A percentile compares a stretch with the other conserved stretches of the same genome.
These are phyloP conservation scores for Andinoacara biseriatus DNA, from an alignment of 2,113 vertebrate species.

Conservation along the genomic window DNA sequence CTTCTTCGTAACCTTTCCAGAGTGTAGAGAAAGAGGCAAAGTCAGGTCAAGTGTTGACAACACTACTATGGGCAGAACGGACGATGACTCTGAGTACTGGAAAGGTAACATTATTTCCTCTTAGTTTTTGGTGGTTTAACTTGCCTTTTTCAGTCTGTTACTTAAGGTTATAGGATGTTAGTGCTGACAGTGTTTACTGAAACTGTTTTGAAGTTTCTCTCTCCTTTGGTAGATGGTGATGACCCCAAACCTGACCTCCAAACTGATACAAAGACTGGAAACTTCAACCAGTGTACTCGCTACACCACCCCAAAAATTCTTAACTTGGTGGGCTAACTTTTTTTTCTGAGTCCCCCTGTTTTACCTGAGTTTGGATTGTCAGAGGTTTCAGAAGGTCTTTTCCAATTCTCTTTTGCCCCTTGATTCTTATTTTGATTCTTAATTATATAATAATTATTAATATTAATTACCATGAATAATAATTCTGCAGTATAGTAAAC, in stretches of 20 bases:
- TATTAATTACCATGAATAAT: too few species aligned
- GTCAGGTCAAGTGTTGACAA: neutral
- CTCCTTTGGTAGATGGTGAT: neutral
- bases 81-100: neutral
- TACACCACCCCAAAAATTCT: conserved; percentile 55
- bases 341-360: neutral
- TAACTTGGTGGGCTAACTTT: conserved; percentile 77
- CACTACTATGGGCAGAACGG: conserved; percentile 26
- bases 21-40: neutral
- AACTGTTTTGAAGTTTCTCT: neutral
- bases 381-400: neutral
- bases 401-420: too few species aligned
- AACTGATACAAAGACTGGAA: neutral
- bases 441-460: too few species aligned
- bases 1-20: neutral
- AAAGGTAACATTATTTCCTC: conserved; percentile 21
- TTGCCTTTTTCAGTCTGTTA: neutral
- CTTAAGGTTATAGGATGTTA: fast-evolving
- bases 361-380: neutral
- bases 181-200: neutral
- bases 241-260: neutral
- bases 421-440: neutral
- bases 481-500: too few species aligned
- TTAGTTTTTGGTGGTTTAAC: neutral
- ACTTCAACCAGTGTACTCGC: neutral